Evolutionary conservation across 2,888 invertebrate species (phyloP).

Genomic region (Cremastinae sp.): DNA sequence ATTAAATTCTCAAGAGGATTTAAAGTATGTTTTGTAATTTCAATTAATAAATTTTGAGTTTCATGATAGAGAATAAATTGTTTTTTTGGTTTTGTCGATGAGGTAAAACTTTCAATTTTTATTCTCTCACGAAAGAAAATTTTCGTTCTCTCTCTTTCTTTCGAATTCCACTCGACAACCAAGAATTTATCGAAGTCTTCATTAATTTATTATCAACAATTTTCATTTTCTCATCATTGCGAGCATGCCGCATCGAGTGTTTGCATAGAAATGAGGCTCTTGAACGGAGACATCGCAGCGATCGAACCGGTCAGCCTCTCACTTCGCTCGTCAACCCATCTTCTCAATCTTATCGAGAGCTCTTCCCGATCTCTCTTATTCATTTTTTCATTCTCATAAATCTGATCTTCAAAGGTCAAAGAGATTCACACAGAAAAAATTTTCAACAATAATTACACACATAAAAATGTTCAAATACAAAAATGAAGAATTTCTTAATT

Average conservation of each 20-base stretch:
- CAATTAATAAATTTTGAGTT: too few species aligned
- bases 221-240: conserved; percentile 8
- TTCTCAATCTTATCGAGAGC: conserved; percentile 2
- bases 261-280: conserved; percentile 37
- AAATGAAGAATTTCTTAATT: too few species aligned
- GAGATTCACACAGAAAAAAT: background rate
- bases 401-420: conserved; percentile 22
- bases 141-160: background rate
- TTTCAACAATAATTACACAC: background rate
- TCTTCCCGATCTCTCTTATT: conserved; percentile 13
- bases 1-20: too few species aligned
- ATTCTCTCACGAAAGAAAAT: background rate
- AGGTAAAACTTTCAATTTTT: background rate
- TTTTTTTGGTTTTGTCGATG: background rate
- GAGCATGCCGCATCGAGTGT: background rate
- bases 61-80: background rate
- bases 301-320: conserved; percentile 56
- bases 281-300: conserved; percentile 26
- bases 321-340: conserved; percentile 43
- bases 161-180: background rate
- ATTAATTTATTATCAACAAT: conserved; percentile 3
- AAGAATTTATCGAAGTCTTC: conserved; percentile 18
- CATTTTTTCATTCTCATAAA: background rate
- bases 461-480: too few species aligned
- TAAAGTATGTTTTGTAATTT: too few species aligned